Evolutionary conservation across 2,888 invertebrate genomes (phyloP).

Genomic region (Drosophila melanocephala): DNA sequence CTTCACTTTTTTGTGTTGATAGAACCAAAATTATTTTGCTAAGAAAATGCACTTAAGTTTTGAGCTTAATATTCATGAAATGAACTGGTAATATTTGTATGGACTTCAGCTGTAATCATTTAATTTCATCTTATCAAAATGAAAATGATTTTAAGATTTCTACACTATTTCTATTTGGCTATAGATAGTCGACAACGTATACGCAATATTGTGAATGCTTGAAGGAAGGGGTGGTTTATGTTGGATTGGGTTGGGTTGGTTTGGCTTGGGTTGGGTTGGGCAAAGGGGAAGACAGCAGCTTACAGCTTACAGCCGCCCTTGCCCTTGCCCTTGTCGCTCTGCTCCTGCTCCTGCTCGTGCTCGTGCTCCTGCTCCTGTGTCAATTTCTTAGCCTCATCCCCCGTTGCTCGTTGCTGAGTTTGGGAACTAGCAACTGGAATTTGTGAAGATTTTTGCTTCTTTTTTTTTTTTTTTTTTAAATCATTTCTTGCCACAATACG

Average conservation of each 20-base stretch:
- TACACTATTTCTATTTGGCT: neutral
- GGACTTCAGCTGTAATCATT: neutral
- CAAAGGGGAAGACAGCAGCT: constrained; percentile 12
- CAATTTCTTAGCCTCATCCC: constrained; percentile 17
- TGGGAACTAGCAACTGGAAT: constrained; percentile 1
- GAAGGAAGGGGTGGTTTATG: neutral
- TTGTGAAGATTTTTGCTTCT: constrained; percentile 5
- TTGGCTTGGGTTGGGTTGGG: constrained; percentile 1
- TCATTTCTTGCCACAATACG: constrained; percentile 18
- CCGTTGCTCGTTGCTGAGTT: constrained; percentile 14
- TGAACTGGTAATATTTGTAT: neutral
- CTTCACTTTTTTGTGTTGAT: neutral
- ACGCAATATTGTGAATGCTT: constrained; percentile 6
- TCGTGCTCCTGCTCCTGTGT: neutral
- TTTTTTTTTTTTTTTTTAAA: constrained; percentile 3
- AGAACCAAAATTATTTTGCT: neutral
- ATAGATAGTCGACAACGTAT: constrained; percentile 1
- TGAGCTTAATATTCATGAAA: neutral
- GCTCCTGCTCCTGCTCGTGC: neutral
- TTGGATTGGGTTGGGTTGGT: neutral
- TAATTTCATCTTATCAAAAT: neutral
- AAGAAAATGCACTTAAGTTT: neutral
- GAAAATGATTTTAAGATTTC: neutral
- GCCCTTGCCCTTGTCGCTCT: constrained; percentile 24
- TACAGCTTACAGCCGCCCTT: constrained; percentile 33